Conservation (phyloP, 2,113 vertebrate genomes). For the Perognathus longimembris region DNA sequence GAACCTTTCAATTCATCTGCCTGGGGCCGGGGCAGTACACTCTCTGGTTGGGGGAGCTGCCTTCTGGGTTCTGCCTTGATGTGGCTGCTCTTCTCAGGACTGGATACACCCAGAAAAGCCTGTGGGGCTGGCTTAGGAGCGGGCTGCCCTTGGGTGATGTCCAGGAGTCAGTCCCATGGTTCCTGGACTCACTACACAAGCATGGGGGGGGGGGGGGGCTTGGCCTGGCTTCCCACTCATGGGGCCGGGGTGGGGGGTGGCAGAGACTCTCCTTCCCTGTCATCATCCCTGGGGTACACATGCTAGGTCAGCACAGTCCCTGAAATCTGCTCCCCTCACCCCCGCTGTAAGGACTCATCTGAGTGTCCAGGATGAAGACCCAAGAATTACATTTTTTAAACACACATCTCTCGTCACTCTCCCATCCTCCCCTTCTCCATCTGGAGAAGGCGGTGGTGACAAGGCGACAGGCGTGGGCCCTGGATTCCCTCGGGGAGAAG, state of each 20-base stretch:
- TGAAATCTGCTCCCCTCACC: no score
- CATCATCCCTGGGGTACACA: no score
- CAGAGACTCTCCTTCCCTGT: background rate
- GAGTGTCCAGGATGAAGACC: background rate
- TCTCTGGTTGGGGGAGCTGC: background rate
- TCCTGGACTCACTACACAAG: background rate
- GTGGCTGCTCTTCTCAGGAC: background rate
- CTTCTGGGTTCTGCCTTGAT: background rate
- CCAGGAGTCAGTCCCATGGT: background rate
- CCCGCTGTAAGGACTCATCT: background rate
- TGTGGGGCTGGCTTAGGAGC: background rate
- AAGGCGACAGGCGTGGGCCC: background rate
- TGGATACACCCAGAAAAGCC: background rate
- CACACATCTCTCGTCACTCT: background rate
- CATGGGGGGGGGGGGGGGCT: background rate
- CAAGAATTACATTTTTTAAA: background rate
- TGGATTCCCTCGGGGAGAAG: background rate
- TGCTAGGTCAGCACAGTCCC: no score
- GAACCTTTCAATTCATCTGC: background rate
- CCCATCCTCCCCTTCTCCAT: background rate
- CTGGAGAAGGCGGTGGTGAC: fast-evolving
- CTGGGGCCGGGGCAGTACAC: background rate
- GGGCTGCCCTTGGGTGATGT: background rate
- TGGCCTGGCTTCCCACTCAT: background rate
- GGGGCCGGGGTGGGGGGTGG: background rate